Conservation (phyloP, 2,113 vertebrate genomes). For the Cathartes aura region DNA sequence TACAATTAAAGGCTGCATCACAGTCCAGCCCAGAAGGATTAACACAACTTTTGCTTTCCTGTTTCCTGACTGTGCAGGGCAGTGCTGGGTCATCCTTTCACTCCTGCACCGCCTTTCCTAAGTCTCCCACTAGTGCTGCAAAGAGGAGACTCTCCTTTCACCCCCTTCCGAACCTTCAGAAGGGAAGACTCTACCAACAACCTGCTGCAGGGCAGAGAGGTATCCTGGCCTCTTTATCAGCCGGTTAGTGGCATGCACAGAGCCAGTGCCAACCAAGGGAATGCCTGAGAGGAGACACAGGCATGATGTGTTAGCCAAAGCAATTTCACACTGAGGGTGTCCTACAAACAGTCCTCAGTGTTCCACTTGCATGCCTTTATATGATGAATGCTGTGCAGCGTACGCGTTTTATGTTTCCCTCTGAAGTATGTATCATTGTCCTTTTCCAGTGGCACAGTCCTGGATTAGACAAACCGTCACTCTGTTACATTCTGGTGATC, state of each 20-base stretch:
- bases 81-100: neutral
- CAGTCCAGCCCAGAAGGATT: neutral
- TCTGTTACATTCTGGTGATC: neutral
- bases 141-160: neutral
- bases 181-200: neutral
- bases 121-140: neutral
- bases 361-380: neutral
- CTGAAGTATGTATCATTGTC: neutral
- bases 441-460: neutral
- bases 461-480: neutral
- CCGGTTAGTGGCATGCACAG: neutral
- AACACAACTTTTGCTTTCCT: neutral
- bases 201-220: neutral
- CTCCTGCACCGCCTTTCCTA: neutral
- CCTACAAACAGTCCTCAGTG: neutral
- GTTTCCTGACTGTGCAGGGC: neutral
- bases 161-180: neutral
- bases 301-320: neutral
- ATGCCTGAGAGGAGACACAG: neutral
- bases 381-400: neutral
- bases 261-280: neutral
- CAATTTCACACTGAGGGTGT: neutral
- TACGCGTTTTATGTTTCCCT: neutral
- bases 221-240: neutral
- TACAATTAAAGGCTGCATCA: neutral